Conservation (phyloP, 2,797 vertebrate genomes). For the Chaetodon trifasciatus region DNA sequence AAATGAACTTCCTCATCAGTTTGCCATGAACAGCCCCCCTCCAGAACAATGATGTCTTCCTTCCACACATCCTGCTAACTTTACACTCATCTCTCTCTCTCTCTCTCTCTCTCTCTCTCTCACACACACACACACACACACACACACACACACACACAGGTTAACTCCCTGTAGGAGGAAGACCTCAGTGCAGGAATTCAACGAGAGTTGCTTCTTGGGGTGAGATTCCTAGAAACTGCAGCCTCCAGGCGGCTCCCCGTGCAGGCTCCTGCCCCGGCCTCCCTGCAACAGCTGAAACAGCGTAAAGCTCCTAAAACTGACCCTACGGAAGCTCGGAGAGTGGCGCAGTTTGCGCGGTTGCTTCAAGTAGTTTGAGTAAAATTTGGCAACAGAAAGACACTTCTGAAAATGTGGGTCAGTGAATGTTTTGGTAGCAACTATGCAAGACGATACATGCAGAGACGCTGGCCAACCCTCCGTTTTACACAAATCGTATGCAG, state of each 20-base stretch:
- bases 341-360: conserved; percentile 16
- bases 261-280: conserved; percentile 37
- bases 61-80: conserved; percentile 48
- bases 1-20: conserved; percentile 49
- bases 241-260: conserved; percentile 5
- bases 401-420: conserved; percentile 70
- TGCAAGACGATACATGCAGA: conserved; percentile 65
- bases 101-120: background rate
- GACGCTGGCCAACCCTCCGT: conserved; percentile 5
- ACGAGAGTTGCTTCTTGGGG: conserved; percentile 27
- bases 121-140: background rate
- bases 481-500: background rate
- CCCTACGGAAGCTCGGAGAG: background rate
- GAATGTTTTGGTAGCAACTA: conserved; percentile 57
- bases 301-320: conserved; percentile 34
- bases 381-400: conserved; percentile 14
- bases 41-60: conserved; percentile 60
- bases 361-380: conserved; percentile 15
- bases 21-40: conserved; percentile 12
- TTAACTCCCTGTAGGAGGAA: background rate
- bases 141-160: conserved; percentile 3
- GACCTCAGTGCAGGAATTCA: conserved; percentile 29
- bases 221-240: conserved; percentile 36
- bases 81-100: conserved; percentile 10
- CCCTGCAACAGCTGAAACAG: conserved; percentile 49